phyloP scores from a whole-genome alignment of 2,797 vertebrate genomes.

The Remorina albescens region DNA sequence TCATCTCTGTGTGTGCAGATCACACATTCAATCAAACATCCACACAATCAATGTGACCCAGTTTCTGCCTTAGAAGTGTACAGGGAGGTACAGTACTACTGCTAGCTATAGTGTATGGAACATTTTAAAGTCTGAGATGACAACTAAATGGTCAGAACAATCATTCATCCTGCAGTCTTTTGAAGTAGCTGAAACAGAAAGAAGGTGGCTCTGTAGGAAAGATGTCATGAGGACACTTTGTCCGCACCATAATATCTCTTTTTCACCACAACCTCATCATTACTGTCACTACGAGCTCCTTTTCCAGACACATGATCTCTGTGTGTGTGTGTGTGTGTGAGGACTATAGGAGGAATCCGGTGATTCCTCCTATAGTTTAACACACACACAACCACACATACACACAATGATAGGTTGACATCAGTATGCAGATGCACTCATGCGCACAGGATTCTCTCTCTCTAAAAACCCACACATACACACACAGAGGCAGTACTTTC shows the following conservation, averaged over 20 bases:
- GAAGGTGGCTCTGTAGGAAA: conserved; percentile 26
- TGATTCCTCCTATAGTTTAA: too few relatives aligned
- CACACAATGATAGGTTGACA: conserved; percentile 6
- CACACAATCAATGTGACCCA: conserved; percentile 67
- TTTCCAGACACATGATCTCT: conserved; percentile 30
- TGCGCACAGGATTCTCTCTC: too few relatives aligned
- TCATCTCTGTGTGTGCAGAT: conserved; percentile 14
- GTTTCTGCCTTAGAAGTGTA: conserved; percentile 54
- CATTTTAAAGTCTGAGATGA: conserved; percentile 25
- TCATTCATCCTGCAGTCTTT: conserved; percentile 40
- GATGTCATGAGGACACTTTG: conserved; percentile 45
- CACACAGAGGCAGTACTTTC: too few relatives aligned
- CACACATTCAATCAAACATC: conserved; percentile 45
- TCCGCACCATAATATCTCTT: too few relatives aligned
- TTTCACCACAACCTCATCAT: neutral
- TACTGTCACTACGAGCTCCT: conserved; percentile 46
- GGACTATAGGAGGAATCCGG: conserved; percentile 17
- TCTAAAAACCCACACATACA: too few relatives aligned
- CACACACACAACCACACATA: neutral
- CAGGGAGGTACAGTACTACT: conserved; percentile 34
- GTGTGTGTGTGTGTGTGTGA: conserved; percentile 16
- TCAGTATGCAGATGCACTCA: neutral
- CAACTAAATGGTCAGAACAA: conserved; percentile 17
- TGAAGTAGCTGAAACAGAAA: conserved; percentile 29
- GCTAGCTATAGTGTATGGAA: conserved; percentile 16